phyloP scores from a whole-genome alignment of 2,113 vertebrate genomes.

The Lampris incognitus region DNA sequence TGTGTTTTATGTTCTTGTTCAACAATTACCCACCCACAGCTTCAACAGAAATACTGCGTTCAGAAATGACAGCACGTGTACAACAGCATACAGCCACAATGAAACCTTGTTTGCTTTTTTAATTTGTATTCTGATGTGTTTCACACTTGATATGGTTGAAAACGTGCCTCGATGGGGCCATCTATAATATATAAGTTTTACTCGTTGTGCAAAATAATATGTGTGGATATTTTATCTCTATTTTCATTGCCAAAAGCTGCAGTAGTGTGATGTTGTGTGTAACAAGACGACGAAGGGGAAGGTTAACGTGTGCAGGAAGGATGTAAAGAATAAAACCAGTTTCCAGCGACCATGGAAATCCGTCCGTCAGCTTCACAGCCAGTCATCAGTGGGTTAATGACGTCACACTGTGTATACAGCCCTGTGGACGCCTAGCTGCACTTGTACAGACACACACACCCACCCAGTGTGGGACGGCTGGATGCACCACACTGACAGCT shows the following conservation, averaged over 20 bases:
- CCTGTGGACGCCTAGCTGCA: neutral
- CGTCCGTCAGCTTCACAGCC: conserved; percentile 39
- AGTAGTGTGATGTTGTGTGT: conserved; percentile 59
- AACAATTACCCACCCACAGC: conserved; percentile 39
- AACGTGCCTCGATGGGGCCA: conserved; percentile 11
- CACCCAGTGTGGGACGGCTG: neutral
- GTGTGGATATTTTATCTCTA: conserved; percentile 57
- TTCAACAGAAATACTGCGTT: conserved; percentile 7
- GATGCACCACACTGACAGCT: conserved; percentile 1
- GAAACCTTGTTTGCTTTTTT: conserved; percentile 45
- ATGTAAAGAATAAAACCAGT: conserved; percentile 65
- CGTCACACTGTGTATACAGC: neutral
- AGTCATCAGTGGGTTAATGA: conserved; percentile 8
- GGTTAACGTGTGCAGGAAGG: conserved; percentile 45
- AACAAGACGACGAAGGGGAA: conserved; percentile 31
- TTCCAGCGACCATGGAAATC: conserved; percentile 29
- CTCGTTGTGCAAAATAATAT: conserved; percentile 47
- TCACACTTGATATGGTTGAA: conserved; percentile 55
- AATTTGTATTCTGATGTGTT: conserved; percentile 59
- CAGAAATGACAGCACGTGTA: too few relatives aligned
- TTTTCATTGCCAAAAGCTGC: conserved; percentile 59
- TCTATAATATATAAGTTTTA: conserved; percentile 47
- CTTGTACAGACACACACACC: conserved; percentile 10
- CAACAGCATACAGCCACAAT: conserved; percentile 1
- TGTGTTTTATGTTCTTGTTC: conserved; percentile 5